Conservation (phyloP, 2,797 vertebrate species). For the Cirrhinus mrigala region DNA sequence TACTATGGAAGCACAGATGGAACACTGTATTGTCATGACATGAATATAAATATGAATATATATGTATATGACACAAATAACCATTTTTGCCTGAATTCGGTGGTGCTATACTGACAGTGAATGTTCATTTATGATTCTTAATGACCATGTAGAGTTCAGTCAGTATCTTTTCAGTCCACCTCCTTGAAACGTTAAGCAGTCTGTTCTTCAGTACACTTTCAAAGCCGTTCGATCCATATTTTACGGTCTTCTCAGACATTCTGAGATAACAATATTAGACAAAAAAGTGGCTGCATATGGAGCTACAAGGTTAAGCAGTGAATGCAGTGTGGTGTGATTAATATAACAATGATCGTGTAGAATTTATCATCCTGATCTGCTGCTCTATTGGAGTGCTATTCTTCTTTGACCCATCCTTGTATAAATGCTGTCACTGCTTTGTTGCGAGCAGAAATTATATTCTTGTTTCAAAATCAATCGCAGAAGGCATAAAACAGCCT, state of each 20-base stretch:
- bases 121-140: not conserved
- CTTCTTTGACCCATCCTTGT: constrained; percentile 64
- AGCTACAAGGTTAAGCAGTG: constrained; percentile 29
- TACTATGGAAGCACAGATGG: not conserved
- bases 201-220: not conserved
- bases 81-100: not conserved
- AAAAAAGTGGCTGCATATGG: constrained; percentile 7
- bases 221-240: not conserved
- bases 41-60: no score
- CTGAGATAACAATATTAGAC: not conserved
- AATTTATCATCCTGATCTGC: not conserved
- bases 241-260: not conserved
- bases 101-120: not conserved
- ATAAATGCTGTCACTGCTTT: constrained; percentile 68
- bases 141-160: not conserved
- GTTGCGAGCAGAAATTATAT: constrained; percentile 68
- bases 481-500: constrained; percentile 56
- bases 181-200: not conserved
- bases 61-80: not conserved
- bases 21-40: not conserved
- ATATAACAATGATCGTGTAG: not conserved
- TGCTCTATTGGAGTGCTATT: constrained; percentile 2
- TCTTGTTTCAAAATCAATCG: constrained; percentile 77
- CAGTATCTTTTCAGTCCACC: constrained; percentile 1
- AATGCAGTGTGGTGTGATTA: constrained; percentile 20